Conservation (phyloP, 2,888 invertebrate species). For the Microplitis manilae region DNA sequence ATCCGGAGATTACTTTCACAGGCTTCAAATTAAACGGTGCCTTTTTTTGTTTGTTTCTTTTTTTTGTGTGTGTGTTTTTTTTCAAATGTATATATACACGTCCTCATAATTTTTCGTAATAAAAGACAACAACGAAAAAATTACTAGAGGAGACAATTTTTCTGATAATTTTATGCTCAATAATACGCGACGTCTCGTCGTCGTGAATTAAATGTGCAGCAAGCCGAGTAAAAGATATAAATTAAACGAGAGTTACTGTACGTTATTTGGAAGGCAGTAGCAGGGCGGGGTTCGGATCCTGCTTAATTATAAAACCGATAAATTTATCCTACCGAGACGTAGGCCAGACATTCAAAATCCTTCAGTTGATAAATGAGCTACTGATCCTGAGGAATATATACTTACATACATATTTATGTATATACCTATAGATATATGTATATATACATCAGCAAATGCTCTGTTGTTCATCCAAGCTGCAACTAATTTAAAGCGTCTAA, state of each 20-base stretch:
- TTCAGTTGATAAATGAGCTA: slow-evolving; percentile 65
- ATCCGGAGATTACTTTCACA: slow-evolving; percentile 36
- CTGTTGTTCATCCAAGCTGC: slow-evolving; percentile 23
- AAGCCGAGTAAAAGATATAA: slow-evolving; percentile 57
- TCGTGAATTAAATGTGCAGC: slow-evolving; percentile 18
- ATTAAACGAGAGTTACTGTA: slow-evolving; percentile 59
- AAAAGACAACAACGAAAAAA: background rate
- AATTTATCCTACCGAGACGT: slow-evolving; percentile 59
- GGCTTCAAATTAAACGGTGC: slow-evolving; percentile 36
- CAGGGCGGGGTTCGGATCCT: slow-evolving; percentile 43
- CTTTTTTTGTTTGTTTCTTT: slow-evolving; percentile 25
- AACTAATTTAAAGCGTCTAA: slow-evolving; percentile 22
- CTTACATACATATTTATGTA: slow-evolving; percentile 16
- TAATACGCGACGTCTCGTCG: background rate
- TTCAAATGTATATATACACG: background rate
- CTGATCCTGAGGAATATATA: slow-evolving; percentile 52
- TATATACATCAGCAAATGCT: background rate
- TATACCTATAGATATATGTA: slow-evolving; percentile 15
- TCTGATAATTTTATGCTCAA: background rate
- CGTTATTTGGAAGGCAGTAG: slow-evolving; percentile 53
- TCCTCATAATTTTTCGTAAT: background rate
- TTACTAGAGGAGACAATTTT: background rate
- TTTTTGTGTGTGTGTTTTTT: slow-evolving; percentile 10
- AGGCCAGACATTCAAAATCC: slow-evolving; percentile 64
- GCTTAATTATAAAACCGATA: slow-evolving; percentile 70